Conservation (phyloP, 2,113 vertebrate genomes). For the Neopipo cinnamomea region DNA sequence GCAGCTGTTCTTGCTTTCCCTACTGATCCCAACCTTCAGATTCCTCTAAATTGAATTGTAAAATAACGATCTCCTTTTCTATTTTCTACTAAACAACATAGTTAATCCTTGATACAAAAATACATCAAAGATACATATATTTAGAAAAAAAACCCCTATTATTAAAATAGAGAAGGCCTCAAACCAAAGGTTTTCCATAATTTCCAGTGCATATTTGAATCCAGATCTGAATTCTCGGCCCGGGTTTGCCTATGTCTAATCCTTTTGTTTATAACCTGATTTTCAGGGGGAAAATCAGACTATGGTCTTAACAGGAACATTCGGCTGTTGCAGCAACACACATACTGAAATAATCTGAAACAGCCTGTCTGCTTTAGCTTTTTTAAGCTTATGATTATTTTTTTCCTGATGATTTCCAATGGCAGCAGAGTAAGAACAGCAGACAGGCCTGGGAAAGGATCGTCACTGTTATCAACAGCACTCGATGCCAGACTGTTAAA, state of each 20-base stretch:
- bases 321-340: background rate
- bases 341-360: slow-evolving; percentile 52
- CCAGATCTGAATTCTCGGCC: background rate
- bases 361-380: slow-evolving; percentile 48
- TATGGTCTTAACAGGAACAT: slow-evolving; percentile 36
- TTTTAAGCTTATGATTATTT: slow-evolving; percentile 51
- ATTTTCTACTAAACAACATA: background rate
- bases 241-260: background rate
- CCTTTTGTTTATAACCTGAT: slow-evolving; percentile 44
- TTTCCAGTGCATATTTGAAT: background rate
- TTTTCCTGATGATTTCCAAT: slow-evolving; percentile 17
- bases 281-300: slow-evolving; percentile 13
- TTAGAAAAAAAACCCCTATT: background rate
- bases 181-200: background rate
- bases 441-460: background rate
- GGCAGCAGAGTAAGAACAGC: background rate
- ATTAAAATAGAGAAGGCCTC: background rate
- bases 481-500: background rate
- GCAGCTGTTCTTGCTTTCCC: background rate
- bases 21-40: background rate
- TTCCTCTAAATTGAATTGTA: slow-evolving; percentile 17
- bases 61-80: slow-evolving; percentile 1
- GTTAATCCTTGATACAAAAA: background rate
- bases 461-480: background rate
- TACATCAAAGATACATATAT: background rate